Conservation (phyloP, 2,888 invertebrate species). For the Drosophila mettleri region DNA sequence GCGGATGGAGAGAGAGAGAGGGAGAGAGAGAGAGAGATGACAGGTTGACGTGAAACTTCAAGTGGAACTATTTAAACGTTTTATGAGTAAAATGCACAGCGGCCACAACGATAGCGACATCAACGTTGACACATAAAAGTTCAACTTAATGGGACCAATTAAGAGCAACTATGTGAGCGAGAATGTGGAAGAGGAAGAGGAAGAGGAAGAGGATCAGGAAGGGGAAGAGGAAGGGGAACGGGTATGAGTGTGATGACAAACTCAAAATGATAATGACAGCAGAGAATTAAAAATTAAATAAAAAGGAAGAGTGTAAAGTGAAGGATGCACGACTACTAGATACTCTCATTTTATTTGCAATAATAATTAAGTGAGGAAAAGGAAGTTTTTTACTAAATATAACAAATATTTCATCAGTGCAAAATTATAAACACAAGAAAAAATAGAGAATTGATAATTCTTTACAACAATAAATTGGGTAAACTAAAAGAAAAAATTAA, state of each 20-base stretch:
- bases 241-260: constrained; percentile 8
- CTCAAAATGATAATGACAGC: constrained; percentile 12
- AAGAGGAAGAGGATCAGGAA: not conserved
- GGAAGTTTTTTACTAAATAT: too few species aligned
- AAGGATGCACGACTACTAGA: not conserved
- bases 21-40: constrained; percentile 3
- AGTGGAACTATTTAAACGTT: constrained; percentile 69
- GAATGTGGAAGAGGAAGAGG: constrained; percentile 12
- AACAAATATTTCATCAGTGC: too few species aligned
- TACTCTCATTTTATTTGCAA: not conserved
- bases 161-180: constrained; percentile 71
- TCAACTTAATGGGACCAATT: constrained; percentile 69
- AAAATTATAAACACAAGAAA: too few species aligned
- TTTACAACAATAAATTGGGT: too few species aligned
- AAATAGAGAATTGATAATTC: too few species aligned
- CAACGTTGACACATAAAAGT: constrained; percentile 61
- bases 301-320: not conserved
- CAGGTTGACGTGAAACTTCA: constrained; percentile 48
- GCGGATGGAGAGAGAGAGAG: not conserved
- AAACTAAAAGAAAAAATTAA: too few species aligned
- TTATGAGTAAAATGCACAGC: constrained; percentile 51
- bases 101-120: constrained; percentile 35
- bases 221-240: constrained; percentile 1
- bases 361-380: too few species aligned
- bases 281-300: constrained; percentile 3